Percentiles rank a stretch among this genome's conserved stretches.
These are phyloP conservation scores for Ptychadena robeensis DNA, from an alignment of 2,797 vertebrate genomes.

Conservation along the genomic window DNA sequence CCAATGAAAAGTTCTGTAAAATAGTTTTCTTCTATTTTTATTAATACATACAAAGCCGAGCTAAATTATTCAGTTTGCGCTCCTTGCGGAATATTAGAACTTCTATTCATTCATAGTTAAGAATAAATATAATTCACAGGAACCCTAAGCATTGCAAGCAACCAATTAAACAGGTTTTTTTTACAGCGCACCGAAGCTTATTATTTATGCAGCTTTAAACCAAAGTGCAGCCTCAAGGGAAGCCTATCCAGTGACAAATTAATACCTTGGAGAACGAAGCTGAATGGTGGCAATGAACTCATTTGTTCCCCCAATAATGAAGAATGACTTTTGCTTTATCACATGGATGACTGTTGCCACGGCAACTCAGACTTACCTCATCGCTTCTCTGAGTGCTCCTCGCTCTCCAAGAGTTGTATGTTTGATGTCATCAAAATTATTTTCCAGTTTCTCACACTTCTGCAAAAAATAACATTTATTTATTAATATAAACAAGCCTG, in stretches of 20 bases:
- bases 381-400: conserved; percentile 87
- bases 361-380: conserved; percentile 89
- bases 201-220: conserved; percentile 84
- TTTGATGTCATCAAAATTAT: conserved; percentile 95
- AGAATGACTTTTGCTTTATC: conserved; percentile 87
- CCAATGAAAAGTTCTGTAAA: not conserved
- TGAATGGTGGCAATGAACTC: conserved; percentile 89
- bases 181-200: conserved; percentile 82
- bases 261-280: conserved; percentile 87
- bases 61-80: conserved; percentile 64
- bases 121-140: conserved; percentile 82
- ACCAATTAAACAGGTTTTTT: conserved; percentile 86
- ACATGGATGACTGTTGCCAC: conserved; percentile 91
- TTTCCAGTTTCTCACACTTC: conserved; percentile 85
- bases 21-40: not conserved
- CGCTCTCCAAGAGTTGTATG: conserved; percentile 88
- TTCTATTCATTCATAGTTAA: conserved; percentile 74
- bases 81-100: conserved; percentile 66
- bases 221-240: conserved; percentile 82
- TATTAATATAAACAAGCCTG: not conserved
- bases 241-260: conserved; percentile 85
- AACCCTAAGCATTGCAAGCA: conserved; percentile 81
- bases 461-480: conserved; percentile 63
- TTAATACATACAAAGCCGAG: not conserved
- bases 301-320: conserved; percentile 92